Evolutionary conservation across 2,797 vertebrate species (phyloP).

Genomic region (Oryzias dopingdopingensis): DNA sequence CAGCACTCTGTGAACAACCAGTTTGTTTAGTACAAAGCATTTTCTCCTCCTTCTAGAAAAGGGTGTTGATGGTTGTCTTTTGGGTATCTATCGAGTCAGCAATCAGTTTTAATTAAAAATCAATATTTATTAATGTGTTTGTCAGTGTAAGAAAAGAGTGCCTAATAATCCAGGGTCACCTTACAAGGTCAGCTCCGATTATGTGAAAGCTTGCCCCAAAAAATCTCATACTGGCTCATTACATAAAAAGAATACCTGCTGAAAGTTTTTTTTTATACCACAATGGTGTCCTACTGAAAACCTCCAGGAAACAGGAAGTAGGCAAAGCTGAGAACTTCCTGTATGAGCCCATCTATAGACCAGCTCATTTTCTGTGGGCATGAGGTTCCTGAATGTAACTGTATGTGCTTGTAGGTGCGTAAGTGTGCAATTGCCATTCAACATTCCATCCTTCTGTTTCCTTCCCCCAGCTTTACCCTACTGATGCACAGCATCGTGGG

Average conservation of each 20-base stretch:
- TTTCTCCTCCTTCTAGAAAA: no score
- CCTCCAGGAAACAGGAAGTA: slow-evolving; percentile 77
- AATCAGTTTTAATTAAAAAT: no score
- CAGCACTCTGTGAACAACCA: no score
- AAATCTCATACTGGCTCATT: slow-evolving; percentile 30
- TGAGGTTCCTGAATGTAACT: slow-evolving; percentile 36
- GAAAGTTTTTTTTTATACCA: slow-evolving; percentile 41
- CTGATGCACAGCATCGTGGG: slow-evolving; percentile 74
- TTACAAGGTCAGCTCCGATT: neutral
- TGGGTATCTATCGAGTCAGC: no score
- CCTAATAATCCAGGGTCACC: no score
- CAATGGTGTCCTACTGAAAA: slow-evolving; percentile 59
- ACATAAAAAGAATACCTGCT: slow-evolving; percentile 48
- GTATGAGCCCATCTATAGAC: slow-evolving; percentile 65
- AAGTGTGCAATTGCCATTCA: slow-evolving; percentile 36
- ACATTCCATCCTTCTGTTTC: slow-evolving; percentile 68
- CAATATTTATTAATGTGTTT: no score
- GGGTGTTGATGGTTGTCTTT: no score
- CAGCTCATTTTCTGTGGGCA: slow-evolving; percentile 48
- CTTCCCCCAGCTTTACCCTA: slow-evolving; percentile 61
- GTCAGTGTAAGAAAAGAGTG: no score
- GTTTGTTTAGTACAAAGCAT: no score
- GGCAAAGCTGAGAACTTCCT: slow-evolving; percentile 80
- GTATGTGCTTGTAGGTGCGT: slow-evolving; percentile 22
- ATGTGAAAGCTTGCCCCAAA: slow-evolving; percentile 6